phyloP scores from a whole-genome alignment of 2,888 invertebrate species.

The Melinopterus prodromus region DNA sequence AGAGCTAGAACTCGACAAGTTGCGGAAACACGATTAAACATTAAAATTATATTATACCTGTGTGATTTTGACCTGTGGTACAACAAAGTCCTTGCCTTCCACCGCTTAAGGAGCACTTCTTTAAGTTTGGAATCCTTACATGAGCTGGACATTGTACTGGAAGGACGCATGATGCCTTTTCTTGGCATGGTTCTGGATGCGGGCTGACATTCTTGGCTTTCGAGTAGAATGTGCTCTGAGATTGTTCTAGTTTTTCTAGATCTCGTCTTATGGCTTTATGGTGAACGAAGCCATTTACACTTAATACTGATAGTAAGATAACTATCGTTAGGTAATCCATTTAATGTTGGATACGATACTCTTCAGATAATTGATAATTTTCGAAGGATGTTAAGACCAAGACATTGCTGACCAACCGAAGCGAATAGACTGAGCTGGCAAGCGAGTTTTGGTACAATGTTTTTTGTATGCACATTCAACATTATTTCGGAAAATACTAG shows the following conservation, averaged over 20 bases:
- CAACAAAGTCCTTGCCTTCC: slow-evolving; percentile 69
- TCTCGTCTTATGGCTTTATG: slow-evolving; percentile 12
- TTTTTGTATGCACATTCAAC: background rate
- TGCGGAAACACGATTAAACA: background rate
- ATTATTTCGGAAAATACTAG: background rate
- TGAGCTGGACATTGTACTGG: slow-evolving; percentile 74
- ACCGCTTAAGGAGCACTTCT: slow-evolving; percentile 63
- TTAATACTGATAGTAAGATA: background rate
- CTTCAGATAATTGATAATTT: background rate
- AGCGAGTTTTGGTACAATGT: background rate
- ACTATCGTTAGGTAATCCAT: background rate
- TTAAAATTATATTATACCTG: slow-evolving; percentile 50
- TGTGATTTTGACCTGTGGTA: slow-evolving; percentile 68
- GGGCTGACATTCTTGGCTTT: background rate
- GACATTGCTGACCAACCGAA: background rate
- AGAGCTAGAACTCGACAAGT: slow-evolving; percentile 42
- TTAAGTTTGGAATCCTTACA: slow-evolving; percentile 53
- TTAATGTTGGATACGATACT: background rate
- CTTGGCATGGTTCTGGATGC: slow-evolving; percentile 16
- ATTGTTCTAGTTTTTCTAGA: slow-evolving; percentile 7
- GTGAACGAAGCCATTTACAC: background rate
- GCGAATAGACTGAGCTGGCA: background rate
- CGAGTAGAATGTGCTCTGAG: background rate
- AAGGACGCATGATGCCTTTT: slow-evolving; percentile 65
- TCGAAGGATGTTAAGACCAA: background rate